phyloP scores from a whole-genome alignment of 2,113 vertebrate genomes.

The Pomatostomus ruficeps region DNA sequence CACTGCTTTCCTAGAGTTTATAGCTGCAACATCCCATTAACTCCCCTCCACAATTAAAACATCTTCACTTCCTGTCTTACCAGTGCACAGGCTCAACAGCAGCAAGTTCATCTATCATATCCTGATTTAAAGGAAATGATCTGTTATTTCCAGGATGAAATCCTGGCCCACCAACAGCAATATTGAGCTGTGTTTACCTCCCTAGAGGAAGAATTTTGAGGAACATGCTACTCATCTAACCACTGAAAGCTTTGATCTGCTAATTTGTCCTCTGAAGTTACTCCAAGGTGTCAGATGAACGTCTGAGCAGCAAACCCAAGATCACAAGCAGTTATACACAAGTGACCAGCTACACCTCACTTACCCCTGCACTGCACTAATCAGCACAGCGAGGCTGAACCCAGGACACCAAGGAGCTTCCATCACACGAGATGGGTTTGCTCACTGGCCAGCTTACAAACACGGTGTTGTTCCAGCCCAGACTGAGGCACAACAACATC shows the following conservation, averaged over 20 bases:
- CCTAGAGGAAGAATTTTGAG: background rate
- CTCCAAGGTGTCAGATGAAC: background rate
- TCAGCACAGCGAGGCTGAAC: background rate
- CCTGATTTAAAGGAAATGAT: slow-evolving; percentile 54
- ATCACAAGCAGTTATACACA: background rate
- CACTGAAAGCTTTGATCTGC: background rate
- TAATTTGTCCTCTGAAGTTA: background rate
- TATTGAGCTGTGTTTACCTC: background rate
- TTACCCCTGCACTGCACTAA: background rate
- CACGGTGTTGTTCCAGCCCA: background rate
- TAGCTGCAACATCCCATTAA: background rate
- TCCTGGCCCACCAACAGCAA: slow-evolving; percentile 4
- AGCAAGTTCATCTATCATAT: slow-evolving; percentile 7
- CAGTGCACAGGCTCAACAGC: background rate
- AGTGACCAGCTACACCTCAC: background rate
- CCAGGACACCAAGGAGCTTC: background rate
- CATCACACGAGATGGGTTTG: rapidly evolving
- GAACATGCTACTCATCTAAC: background rate
- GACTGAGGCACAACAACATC: background rate
- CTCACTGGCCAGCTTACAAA: background rate
- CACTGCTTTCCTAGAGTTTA: background rate
- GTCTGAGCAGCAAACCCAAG: background rate
- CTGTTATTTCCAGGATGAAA: slow-evolving; percentile 39
- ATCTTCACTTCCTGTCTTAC: slow-evolving; percentile 12
- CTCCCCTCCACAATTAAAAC: slow-evolving; percentile 5